These are phyloP conservation scores for Phaethon lepturus DNA, from an alignment of 2,113 vertebrate species.

Conservation along the genomic window DNA sequence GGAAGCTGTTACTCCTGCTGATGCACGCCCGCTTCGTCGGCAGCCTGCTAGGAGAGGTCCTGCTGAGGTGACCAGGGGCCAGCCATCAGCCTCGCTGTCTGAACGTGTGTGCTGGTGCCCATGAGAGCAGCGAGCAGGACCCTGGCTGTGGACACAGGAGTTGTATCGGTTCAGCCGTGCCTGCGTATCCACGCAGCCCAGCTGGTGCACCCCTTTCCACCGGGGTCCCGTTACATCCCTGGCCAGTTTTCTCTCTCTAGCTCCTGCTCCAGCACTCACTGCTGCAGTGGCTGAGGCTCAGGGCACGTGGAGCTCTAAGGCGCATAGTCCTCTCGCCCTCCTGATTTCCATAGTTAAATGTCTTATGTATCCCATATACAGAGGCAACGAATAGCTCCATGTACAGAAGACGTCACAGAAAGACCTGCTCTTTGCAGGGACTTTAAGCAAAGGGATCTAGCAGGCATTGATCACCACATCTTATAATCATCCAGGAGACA, in stretches of 20 bases:
- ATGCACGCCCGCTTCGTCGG: not conserved
- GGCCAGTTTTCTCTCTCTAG: not conserved
- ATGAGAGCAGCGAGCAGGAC: not conserved
- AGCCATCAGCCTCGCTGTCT: not conserved
- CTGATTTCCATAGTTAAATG: not conserved
- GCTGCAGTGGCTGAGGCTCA: not conserved
- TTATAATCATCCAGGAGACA: not conserved
- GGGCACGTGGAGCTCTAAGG: not conserved
- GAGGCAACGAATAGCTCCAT: not conserved
- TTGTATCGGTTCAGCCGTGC: rapidly evolving
- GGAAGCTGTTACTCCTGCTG: not conserved
- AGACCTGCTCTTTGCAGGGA: not conserved
- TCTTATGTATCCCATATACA: not conserved
- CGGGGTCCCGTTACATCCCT: rapidly evolving
- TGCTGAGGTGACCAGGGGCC: not conserved
- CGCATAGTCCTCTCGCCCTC: not conserved
- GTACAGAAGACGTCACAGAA: not conserved
- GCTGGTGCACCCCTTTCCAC: not conserved
- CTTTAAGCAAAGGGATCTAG: not conserved
- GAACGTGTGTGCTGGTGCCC: not conserved
- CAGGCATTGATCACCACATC: not conserved
- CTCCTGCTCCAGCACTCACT: not conserved
- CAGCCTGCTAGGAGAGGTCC: not conserved
- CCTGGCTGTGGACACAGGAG: not conserved
- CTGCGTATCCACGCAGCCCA: rapidly evolving